These are phyloP conservation scores for Kryptopterus vitreolus DNA, from an alignment of 2,797 vertebrate species.

Conservation along the genomic window DNA sequence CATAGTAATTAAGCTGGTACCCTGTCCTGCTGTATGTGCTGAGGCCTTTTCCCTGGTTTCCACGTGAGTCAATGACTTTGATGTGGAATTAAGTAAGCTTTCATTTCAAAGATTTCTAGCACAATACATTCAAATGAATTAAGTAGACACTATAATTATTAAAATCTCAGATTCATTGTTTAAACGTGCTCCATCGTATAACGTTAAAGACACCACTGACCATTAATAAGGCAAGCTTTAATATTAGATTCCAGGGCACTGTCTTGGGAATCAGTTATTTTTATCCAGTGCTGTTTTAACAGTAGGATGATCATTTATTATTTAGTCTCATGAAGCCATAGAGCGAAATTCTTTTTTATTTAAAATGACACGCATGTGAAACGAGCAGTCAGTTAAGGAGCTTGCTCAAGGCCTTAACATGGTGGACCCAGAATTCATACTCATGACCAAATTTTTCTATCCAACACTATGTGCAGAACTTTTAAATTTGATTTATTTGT, in stretches of 20 bases:
- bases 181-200: neutral
- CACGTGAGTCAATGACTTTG: slow-evolving; percentile 76
- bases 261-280: slow-evolving; percentile 5
- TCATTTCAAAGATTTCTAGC: neutral
- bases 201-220: neutral
- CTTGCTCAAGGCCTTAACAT: neutral
- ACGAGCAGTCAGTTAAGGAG: neutral
- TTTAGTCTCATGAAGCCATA: neutral
- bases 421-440: neutral
- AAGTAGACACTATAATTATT: neutral
- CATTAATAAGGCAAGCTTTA: neutral
- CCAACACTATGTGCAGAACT: neutral
- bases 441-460: neutral
- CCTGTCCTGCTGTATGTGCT: slow-evolving; percentile 91
- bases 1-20: slow-evolving; percentile 88
- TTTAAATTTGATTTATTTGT: neutral
- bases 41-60: slow-evolving; percentile 95
- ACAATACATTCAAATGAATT: neutral
- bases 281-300: neutral
- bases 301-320: neutral
- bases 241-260: neutral
- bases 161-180: neutral
- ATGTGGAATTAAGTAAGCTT: neutral
- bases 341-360: neutral
- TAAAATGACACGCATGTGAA: neutral